Conservation (phyloP, 2,888 invertebrate species). For the Hetaerina titia region DNA sequence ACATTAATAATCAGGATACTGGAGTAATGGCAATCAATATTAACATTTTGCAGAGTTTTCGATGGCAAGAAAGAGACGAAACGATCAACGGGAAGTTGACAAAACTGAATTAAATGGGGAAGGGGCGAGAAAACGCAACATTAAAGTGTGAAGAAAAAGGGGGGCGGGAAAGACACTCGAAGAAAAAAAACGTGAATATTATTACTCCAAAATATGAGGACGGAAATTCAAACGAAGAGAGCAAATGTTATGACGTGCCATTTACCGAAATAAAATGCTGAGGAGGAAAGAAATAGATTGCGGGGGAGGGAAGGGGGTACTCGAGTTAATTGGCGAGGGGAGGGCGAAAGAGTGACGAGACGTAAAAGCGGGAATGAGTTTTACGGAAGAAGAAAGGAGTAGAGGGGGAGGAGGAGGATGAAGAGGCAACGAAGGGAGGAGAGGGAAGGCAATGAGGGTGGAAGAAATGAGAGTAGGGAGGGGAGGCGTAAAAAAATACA, state of each 20-base stretch:
- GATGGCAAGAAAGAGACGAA: not conserved
- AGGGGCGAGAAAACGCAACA: not conserved
- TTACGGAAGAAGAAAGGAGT: not conserved
- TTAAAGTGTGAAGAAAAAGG: not conserved
- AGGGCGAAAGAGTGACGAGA: not conserved
- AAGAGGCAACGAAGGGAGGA: not conserved
- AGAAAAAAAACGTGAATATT: not conserved
- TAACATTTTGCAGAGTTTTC: not conserved
- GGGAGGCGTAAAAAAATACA: conserved; percentile 10
- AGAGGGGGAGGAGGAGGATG: not conserved
- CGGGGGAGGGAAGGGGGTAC: not conserved
- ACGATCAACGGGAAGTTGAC: not conserved
- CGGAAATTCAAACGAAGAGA: not conserved
- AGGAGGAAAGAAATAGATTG: not conserved
- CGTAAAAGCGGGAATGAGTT: conserved; percentile 21
- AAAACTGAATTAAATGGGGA: not conserved
- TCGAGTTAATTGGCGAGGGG: conserved; percentile 19
- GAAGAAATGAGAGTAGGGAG: not conserved
- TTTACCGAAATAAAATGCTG: conserved; percentile 4
- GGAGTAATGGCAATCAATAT: not conserved
- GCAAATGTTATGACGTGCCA: conserved; percentile 31
- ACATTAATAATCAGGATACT: too few relatives aligned
- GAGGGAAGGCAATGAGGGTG: not conserved
- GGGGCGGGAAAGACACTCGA: not conserved
- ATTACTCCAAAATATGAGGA: not conserved